phyloP scores from a whole-genome alignment of 2,797 vertebrate species.

The Hephaestus fuliginosus region DNA sequence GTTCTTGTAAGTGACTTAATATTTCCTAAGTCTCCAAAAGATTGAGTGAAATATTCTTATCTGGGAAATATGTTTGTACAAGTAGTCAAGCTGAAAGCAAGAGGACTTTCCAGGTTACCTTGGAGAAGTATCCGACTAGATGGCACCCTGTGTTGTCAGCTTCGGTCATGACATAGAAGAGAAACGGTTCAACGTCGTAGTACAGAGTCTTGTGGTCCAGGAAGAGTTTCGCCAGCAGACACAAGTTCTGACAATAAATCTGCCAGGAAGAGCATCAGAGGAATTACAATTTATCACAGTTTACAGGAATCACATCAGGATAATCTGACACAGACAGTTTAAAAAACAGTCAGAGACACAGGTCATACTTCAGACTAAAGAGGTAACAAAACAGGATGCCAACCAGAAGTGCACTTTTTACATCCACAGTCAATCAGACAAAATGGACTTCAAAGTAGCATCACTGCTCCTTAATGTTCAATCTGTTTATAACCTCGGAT shows the following conservation, averaged over 20 bases:
- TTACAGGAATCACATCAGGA: not conserved
- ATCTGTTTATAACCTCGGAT: not conserved
- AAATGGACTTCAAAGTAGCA: conserved; percentile 1
- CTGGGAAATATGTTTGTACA: not conserved
- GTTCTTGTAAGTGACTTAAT: not conserved
- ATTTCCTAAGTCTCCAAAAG: not conserved
- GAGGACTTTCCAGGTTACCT: conserved; percentile 79
- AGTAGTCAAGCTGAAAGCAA: not conserved
- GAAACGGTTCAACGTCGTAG: conserved; percentile 96
- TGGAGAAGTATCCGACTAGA: conserved; percentile 97
- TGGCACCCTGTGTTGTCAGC: conserved; percentile 97
- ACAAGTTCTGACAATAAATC: conserved; percentile 98
- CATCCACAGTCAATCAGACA: not conserved
- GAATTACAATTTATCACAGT: not conserved
- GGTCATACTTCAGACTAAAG: not conserved
- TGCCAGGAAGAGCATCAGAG: conserved; percentile 53
- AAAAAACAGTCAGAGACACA: not conserved
- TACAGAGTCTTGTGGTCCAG: conserved; percentile 98
- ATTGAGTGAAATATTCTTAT: not conserved
- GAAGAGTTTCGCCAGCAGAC: conserved; percentile 97
- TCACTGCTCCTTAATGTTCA: not conserved
- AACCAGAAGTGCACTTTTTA: not conserved
- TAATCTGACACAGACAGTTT: not conserved
- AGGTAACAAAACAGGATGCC: not conserved
- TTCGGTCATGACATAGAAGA: conserved; percentile 98